Evolutionary conservation across 2,113 vertebrate species (phyloP), one percentile per base, ranked within the genome.

Genomic region (Notothenia coriiceps): DNA sequence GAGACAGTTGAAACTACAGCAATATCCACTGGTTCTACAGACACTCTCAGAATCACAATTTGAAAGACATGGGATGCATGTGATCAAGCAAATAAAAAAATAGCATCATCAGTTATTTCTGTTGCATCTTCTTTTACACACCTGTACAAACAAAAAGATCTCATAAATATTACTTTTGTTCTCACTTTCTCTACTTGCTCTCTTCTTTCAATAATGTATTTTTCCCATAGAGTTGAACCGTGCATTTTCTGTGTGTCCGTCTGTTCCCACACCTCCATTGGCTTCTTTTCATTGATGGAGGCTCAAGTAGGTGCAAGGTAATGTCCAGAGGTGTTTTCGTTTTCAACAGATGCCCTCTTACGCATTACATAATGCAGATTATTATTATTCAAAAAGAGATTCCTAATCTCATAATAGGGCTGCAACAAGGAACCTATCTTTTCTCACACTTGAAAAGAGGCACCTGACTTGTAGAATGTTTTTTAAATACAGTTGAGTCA

Each of bases 21-120:
- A 93, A 99, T 95, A 98, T 97, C 96, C 97, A 99, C 96, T 97
- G 86, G 95, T 97, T 98, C 96, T 98, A 98, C 96, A 97, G 96
- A 98, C 97, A 97, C 96, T 96, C 96, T 97, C 95, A 96, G 95
- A 96, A 96, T 94, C 95, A 95, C 95, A 91, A 94, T 90, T 94
- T 79, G 89, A 96, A 93, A 96, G 94, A 97, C 95, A 96, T 95
- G 94, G 95, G 94, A 95, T 95, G 94, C 96, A 95, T 88, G 91
- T 95, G 95, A 96, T 94, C 94, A 95, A 96, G 96, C 96, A 97
- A 96, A 96, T 96, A 95, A 94, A 95, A 95, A 95, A 95, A 95
- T 93, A 95, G 94, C 95, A 95, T 96, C 96, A 94, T 95, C 95
- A 93, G 92, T 88, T 94, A 89, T 90, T 93, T 92, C 86, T 89